Evolutionary conservation across 30 jellyfish, hydroid and myxozoan genomes (phyloP).

Genomic region (Haliclystus octoradiatus): DNA sequence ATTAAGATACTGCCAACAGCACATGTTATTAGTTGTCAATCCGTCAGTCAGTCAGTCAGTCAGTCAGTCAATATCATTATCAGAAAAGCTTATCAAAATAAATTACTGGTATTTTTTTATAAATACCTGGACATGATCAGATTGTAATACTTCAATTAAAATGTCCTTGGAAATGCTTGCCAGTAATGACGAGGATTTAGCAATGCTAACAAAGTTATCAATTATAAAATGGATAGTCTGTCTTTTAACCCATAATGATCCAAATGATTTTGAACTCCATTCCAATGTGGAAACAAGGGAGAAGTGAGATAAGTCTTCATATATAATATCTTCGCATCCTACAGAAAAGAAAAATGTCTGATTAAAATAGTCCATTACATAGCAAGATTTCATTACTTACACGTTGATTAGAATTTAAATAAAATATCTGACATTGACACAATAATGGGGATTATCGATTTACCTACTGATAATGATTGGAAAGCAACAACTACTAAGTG

Average conservation of each 20-base stretch:
- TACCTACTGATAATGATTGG: too few species aligned
- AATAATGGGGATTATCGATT: too few species aligned
- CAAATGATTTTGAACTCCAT: conserved; percentile 91
- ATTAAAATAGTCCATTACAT: too few species aligned
- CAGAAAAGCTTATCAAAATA: too few species aligned
- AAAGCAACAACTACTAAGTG: too few species aligned
- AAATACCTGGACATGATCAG: conserved; percentile 77
- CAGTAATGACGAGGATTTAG: conserved; percentile 44
- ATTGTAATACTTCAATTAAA: conserved; percentile 32
- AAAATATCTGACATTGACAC: conserved; percentile 46
- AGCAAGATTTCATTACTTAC: too few species aligned
- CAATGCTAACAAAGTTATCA: conserved; percentile 47
- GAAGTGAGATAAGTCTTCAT: conserved; percentile 33
- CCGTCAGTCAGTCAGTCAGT: too few species aligned
- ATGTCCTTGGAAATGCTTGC: conserved; percentile 56
- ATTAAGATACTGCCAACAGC: too few species aligned
- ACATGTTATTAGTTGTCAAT: too few species aligned
- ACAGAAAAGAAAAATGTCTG: too few species aligned
- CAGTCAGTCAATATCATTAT: too few species aligned
- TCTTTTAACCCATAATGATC: conserved; percentile 72
- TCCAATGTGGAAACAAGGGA: conserved; percentile 68
- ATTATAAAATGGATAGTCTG: conserved; percentile 78
- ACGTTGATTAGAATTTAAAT: neutral
- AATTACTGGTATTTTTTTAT: neutral
- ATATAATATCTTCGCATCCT: conserved; percentile 86